Percentiles rank a stretch among this genome's conserved stretches.
These are phyloP conservation scores for Agonopterix arenella DNA, from an alignment of 2,888 invertebrate genomes.

Conservation along the genomic window DNA sequence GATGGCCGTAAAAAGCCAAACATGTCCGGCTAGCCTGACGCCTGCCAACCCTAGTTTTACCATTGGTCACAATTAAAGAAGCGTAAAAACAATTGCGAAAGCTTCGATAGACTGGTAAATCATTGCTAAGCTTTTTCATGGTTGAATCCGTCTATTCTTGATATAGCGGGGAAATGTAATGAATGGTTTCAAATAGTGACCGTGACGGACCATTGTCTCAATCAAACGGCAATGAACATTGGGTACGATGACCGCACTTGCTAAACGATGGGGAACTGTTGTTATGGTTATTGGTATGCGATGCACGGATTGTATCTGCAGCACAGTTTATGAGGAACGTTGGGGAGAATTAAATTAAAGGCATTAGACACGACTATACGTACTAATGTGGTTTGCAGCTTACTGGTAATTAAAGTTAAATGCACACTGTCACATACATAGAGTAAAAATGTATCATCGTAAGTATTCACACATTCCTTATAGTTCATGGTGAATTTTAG, in stretches of 20 bases:
- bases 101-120: constrained; percentile 49
- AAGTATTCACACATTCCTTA: no score
- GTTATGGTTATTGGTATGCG: constrained; percentile 40
- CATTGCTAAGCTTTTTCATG: constrained; percentile 48
- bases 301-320: constrained; percentile 30
- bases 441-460: no score
- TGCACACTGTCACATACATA: no score
- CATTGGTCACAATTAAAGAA: constrained; percentile 52
- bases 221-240: constrained; percentile 63
- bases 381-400: no score
- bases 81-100: constrained; percentile 69
- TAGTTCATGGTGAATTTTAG: no score
- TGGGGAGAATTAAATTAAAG: no score
- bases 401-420: no score
- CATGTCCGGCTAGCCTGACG: no score
- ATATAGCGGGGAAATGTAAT: constrained; percentile 34
- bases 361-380: no score
- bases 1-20: no score
- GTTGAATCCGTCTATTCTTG: constrained; percentile 44
- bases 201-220: constrained; percentile 56
- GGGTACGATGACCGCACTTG: constrained; percentile 64
- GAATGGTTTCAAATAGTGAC: constrained; percentile 12
- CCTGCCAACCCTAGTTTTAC: constrained; percentile 13
- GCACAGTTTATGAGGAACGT: constrained; percentile 6
- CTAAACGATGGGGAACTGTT: constrained; percentile 62